Evolutionary conservation across 1,140 invertebrate species (phyloP).

Genomic region (Lanistes nyassanus): DNA sequence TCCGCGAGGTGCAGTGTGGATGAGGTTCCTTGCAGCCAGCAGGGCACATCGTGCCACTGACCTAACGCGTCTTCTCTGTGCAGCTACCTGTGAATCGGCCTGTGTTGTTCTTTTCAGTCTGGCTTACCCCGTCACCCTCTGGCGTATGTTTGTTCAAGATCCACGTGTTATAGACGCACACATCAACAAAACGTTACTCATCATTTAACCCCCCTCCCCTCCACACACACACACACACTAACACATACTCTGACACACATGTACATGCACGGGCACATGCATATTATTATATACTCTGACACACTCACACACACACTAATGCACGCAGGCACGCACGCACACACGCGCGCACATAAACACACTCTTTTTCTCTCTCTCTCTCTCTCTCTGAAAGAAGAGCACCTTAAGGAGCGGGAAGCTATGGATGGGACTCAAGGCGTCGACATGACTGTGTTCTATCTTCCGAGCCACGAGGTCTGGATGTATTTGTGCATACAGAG

Average conservation of each 20-base stretch:
- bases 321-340: not conserved
- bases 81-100: not conserved
- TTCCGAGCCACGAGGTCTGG: no score
- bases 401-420: not conserved
- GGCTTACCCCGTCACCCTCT: not conserved
- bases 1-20: no score
- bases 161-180: not conserved
- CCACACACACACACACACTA: not conserved
- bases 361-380: not conserved
- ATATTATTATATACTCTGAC: not conserved
- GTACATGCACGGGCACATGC: not conserved
- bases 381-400: not conserved
- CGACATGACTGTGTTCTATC: no score
- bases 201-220: not conserved
- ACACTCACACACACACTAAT: not conserved
- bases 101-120: not conserved
- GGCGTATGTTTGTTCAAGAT: not conserved
- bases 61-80: no score
- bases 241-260: not conserved
- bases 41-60: no score
- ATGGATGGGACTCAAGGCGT: no score
- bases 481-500: not conserved
- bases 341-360: constrained; percentile 1
- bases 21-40: no score
- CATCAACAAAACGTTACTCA: not conserved